Evolutionary conservation across 2,797 vertebrate genomes (phyloP), one percentile per base, ranked within the genome.

Genomic region (Cuculus canorus): DNA sequence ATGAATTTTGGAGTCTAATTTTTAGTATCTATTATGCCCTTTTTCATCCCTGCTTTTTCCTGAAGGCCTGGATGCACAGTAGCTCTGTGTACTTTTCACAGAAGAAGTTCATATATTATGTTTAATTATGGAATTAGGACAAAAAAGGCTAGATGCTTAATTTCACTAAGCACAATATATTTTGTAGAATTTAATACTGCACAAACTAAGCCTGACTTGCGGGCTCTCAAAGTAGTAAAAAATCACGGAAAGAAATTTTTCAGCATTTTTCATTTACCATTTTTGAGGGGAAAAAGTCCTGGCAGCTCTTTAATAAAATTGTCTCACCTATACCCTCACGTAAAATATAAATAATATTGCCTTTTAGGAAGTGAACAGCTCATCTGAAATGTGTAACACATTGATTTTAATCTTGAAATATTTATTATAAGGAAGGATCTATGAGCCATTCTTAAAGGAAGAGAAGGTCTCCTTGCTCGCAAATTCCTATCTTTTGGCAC

Each of bases 291-390:
- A 52, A 92, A 94, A 87, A 52, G 9, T 54, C 19, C 50, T 88
- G 50, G 22, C 30, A 3, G 39, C 41, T 83, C 68, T 92, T 85
- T 43, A 68, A 71, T 48, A 70, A 76, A 63, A 66, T 66, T 10
- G 72, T 93, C 63, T 90, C 82, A 54, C 86, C 57, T 65, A 28
- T 70, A 68, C 47, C 39, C n/a, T 81, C 32, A 66, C 76, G 79
- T n/a, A 76, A 81, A 87, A 92, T n/a, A 45, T 90, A 89, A 86
- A 84, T 82, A 94, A 79, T 63, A 88, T 3, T 66, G 48, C 83
- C 60, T 86, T 85, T 77, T 84, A 88, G 90, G 83, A 95, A 93
- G 93, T 71, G 35, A 88, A 88, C 64, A 82, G 85, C 65, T 79
- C 70, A 75, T 91, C 91, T 91, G 85, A 94, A 86, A 79, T 63